Conservation (phyloP, 2,113 vertebrate genomes). For the Rhodinocichla rosea region DNA sequence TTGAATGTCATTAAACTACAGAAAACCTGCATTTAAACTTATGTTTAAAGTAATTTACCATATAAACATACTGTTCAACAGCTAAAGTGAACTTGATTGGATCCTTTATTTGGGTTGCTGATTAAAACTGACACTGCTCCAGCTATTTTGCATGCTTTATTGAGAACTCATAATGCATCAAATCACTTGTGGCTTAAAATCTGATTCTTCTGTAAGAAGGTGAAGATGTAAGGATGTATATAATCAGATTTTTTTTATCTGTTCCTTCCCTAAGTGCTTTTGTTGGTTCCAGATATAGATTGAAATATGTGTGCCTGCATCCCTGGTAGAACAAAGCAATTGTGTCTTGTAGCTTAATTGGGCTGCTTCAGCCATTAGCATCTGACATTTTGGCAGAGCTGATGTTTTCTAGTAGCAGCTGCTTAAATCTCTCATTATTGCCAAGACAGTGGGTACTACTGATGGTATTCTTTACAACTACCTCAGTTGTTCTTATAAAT, state of each 20-base stretch:
- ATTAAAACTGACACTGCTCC: not conserved
- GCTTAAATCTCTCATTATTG: not conserved
- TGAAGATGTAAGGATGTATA: not conserved
- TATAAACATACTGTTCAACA: not conserved
- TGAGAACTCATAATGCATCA: not conserved
- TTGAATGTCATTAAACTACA: not conserved
- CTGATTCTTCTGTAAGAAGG: not conserved
- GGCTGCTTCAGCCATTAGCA: not conserved
- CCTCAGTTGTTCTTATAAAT: not conserved
- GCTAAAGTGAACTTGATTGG: not conserved
- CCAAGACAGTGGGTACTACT: not conserved
- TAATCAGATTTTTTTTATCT: not conserved
- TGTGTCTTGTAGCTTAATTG: not conserved
- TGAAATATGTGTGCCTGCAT: not conserved
- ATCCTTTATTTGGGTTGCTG: constrained; percentile 5
- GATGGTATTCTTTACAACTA: not conserved
- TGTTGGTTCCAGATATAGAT: not conserved
- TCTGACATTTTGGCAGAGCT: constrained; percentile 36
- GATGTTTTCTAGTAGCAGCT: constrained; percentile 38
- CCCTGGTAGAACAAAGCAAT: not conserved
- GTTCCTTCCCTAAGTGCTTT: not conserved
- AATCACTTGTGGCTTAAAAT: not conserved
- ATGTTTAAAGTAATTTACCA: not conserved
- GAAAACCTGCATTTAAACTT: not conserved
- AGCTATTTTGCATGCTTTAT: not conserved